These are phyloP conservation scores for Drosophila pseudoananassae DNA, from an alignment of 1,140 invertebrate genomes.

Conservation along the genomic window DNA sequence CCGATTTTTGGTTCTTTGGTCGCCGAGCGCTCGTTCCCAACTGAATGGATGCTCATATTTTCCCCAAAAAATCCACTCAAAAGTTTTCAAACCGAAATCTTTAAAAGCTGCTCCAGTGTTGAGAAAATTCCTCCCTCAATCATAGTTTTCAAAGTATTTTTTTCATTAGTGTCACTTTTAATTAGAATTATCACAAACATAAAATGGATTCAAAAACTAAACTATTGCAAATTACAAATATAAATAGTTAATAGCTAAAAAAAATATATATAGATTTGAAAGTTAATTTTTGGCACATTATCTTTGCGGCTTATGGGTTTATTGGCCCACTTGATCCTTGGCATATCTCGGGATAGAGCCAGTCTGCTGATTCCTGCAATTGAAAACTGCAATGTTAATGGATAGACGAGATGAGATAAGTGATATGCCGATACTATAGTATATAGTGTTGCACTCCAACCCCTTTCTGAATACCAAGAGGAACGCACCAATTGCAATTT, in stretches of 20 bases:
- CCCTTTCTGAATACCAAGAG: slow-evolving; percentile 9
- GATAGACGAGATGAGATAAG: slow-evolving; percentile 3
- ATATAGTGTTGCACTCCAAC: slow-evolving; percentile 15
- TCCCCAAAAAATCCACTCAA: slow-evolving; percentile 51
- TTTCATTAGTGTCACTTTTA: slow-evolving; percentile 44
- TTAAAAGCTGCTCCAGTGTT: slow-evolving; percentile 56
- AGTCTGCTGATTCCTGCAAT: slow-evolving; percentile 14
- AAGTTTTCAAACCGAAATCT: slow-evolving; percentile 60
- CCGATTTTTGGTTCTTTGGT: slow-evolving; percentile 19
- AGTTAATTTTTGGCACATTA: slow-evolving; percentile 67
- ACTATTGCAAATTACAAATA: slow-evolving; percentile 59
- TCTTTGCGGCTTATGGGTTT: slow-evolving; percentile 11
- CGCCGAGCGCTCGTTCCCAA: slow-evolving; percentile 44
- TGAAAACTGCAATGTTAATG: slow-evolving; percentile 18
- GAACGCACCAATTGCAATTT: slow-evolving; percentile 34
- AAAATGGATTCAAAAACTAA: slow-evolving; percentile 61
- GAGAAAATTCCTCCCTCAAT: slow-evolving; percentile 1
- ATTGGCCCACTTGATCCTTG: slow-evolving; percentile 17
- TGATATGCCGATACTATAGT: neutral
- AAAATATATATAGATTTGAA: slow-evolving; percentile 53
- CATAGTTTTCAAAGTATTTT: neutral
- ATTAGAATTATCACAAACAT: slow-evolving; percentile 77
- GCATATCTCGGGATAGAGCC: slow-evolving; percentile 14
- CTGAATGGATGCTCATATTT: slow-evolving; percentile 33
- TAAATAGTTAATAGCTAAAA: slow-evolving; percentile 62